These are phyloP conservation scores for Ophion ellenae DNA, from an alignment of 2,888 invertebrate genomes.

Conservation along the genomic window DNA sequence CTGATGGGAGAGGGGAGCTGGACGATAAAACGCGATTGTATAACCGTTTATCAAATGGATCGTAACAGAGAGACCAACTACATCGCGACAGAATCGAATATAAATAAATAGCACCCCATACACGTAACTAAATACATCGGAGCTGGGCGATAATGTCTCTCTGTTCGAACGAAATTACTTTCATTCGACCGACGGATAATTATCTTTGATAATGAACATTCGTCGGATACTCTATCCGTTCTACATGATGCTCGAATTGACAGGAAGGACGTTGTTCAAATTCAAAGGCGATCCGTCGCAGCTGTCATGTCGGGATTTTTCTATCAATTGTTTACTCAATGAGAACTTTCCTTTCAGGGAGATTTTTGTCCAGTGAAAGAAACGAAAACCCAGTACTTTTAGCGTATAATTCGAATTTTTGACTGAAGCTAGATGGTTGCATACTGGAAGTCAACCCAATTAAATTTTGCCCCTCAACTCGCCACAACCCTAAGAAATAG, in stretches of 20 bases:
- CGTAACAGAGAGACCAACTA: background rate
- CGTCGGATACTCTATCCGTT: background rate
- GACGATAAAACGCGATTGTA: background rate
- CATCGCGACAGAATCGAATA: constrained; percentile 1
- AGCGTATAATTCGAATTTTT: too few species aligned
- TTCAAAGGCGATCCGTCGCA: background rate
- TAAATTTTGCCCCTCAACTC: too few species aligned
- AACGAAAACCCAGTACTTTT: too few species aligned
- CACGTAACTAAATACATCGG: background rate
- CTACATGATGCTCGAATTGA: background rate
- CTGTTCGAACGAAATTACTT: background rate
- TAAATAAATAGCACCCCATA: background rate
- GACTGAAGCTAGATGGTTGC: too few species aligned
- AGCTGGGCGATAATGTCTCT: background rate
- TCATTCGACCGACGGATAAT: background rate
- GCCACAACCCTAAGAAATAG: too few species aligned
- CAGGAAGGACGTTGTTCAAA: background rate
- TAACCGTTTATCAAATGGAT: constrained; percentile 29
- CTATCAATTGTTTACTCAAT: background rate
- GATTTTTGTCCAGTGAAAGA: too few species aligned
- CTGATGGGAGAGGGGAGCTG: background rate
- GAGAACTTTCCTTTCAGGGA: background rate
- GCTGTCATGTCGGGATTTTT: background rate
- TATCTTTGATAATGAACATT: background rate
- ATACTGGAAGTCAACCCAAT: too few species aligned